Conservation (phyloP, 2,888 invertebrate species). For the Parascotia fuliginaria region DNA sequence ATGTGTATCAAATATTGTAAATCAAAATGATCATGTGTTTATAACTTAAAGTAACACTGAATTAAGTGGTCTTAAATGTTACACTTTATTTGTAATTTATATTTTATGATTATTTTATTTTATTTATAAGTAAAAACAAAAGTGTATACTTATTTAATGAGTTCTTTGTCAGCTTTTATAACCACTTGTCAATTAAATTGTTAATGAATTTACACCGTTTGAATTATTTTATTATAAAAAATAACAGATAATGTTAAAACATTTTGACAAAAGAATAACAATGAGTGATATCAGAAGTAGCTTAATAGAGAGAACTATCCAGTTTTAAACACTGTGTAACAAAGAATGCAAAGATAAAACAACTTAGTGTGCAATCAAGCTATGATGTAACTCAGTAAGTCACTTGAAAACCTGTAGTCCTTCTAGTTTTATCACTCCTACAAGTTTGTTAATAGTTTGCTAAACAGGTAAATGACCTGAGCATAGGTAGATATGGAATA, state of each 20-base stretch:
- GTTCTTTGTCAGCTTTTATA: slow-evolving; percentile 7
- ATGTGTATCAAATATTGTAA: slow-evolving; percentile 28
- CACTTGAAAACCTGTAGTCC: slow-evolving; percentile 46
- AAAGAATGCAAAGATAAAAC: slow-evolving; percentile 50
- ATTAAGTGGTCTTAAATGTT: slow-evolving; percentile 27
- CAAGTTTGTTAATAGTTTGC: slow-evolving; percentile 46
- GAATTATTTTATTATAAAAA: neutral
- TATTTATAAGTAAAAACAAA: slow-evolving; percentile 31
- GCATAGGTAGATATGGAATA: slow-evolving; percentile 38
- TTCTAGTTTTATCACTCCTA: slow-evolving; percentile 49
- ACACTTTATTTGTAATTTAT: slow-evolving; percentile 9
- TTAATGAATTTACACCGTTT: neutral
- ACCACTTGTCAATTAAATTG: slow-evolving; percentile 3
- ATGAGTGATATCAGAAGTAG: slow-evolving; percentile 32
- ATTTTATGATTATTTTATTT: slow-evolving; percentile 25
- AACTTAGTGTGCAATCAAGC: slow-evolving; percentile 47
- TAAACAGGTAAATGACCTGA: slow-evolving; percentile 49
- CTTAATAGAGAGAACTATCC: slow-evolving; percentile 30
- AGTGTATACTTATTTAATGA: slow-evolving; percentile 16
- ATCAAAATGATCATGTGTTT: slow-evolving; percentile 32
- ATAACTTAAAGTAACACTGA: slow-evolving; percentile 28
- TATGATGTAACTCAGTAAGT: slow-evolving; percentile 52
- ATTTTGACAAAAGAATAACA: neutral
- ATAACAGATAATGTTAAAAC: neutral
- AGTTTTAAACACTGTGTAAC: slow-evolving; percentile 40